These are phyloP conservation scores for Drosophila picticornis DNA, from an alignment of 2,888 invertebrate genomes.

Conservation along the genomic window DNA sequence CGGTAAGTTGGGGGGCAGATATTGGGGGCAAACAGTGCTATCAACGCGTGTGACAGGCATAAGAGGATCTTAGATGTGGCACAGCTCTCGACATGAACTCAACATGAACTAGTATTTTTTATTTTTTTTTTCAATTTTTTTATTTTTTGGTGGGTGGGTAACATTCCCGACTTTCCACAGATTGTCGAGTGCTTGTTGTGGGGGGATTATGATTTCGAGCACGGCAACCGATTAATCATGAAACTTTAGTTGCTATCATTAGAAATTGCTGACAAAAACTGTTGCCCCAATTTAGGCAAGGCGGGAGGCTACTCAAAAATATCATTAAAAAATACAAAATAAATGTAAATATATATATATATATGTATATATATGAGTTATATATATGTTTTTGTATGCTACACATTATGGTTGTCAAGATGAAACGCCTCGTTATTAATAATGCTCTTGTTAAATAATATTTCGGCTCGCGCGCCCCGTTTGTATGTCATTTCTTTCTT, in stretches of 20 bases:
- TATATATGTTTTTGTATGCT: neutral
- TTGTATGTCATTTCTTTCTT: conserved; percentile 29
- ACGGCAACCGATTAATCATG: conserved; percentile 40
- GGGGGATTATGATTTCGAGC: conserved; percentile 22
- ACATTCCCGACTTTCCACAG: conserved; percentile 37
- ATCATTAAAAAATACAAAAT: conserved; percentile 2
- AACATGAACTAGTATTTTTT: conserved; percentile 32
- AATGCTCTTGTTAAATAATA: conserved; percentile 73
- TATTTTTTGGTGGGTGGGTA: conserved; percentile 10
- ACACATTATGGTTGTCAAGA: neutral
- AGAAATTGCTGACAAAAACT: conserved; percentile 27
- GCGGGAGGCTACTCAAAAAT: conserved; percentile 11
- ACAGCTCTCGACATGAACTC: conserved; percentile 22
- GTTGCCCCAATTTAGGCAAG: conserved; percentile 38
- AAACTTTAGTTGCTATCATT: conserved; percentile 23
- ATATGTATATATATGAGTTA: neutral
- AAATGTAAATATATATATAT: neutral
- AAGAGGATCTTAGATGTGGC: conserved; percentile 76
- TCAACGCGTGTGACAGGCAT: conserved; percentile 66
- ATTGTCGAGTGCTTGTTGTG: conserved; percentile 5
- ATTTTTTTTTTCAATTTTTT: neutral
- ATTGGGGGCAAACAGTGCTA: conserved; percentile 27
- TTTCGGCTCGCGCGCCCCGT: conserved; percentile 27
- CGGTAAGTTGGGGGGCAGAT: neutral
- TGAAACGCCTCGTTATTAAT: conserved; percentile 5